Evolutionary conservation across 2,113 vertebrate species (phyloP).

Genomic region (Corythornis cristatus): DNA sequence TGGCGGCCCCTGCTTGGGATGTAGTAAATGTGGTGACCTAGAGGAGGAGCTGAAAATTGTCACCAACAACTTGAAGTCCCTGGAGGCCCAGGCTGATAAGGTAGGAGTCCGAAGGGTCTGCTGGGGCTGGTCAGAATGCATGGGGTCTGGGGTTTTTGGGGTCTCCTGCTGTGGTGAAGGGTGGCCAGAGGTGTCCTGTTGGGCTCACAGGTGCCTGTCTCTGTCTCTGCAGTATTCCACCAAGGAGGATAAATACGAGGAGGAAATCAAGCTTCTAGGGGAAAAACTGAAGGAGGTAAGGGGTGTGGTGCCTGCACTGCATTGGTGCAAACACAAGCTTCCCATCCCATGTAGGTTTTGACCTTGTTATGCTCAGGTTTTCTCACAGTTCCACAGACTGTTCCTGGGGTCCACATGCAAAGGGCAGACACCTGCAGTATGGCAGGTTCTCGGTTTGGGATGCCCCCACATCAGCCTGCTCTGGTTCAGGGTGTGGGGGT

Average conservation of each 20-base stretch:
- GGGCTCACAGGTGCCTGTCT: background rate
- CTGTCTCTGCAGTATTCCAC: constrained; percentile 82
- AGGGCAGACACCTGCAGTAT: background rate
- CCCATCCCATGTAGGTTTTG: background rate
- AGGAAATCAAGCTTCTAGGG: constrained; percentile 90
- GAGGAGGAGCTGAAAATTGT: constrained; percentile 99
- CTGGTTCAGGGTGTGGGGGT: background rate
- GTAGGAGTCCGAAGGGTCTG: constrained; percentile 73
- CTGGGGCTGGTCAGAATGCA: background rate
- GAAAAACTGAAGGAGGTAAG: constrained; percentile 95
- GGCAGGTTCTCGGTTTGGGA: background rate
- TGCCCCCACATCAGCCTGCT: background rate
- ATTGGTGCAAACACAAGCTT: background rate
- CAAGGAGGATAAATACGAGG: constrained; percentile 96
- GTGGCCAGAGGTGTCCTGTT: rapidly evolving
- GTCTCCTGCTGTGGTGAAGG: background rate
- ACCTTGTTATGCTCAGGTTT: rapidly evolving
- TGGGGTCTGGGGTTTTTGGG: background rate
- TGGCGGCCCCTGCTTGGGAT: constrained; percentile 46
- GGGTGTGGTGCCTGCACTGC: background rate
- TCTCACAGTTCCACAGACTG: background rate
- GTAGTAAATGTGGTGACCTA: constrained; percentile 98
- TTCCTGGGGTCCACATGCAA: no score
- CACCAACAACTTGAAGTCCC: constrained; percentile 99
- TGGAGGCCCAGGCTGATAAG: constrained; percentile 98